Evolutionary conservation across 2,888 invertebrate species (phyloP), one percentile per base, ranked within the genome.

Genomic region (Unio pictorum): DNA sequence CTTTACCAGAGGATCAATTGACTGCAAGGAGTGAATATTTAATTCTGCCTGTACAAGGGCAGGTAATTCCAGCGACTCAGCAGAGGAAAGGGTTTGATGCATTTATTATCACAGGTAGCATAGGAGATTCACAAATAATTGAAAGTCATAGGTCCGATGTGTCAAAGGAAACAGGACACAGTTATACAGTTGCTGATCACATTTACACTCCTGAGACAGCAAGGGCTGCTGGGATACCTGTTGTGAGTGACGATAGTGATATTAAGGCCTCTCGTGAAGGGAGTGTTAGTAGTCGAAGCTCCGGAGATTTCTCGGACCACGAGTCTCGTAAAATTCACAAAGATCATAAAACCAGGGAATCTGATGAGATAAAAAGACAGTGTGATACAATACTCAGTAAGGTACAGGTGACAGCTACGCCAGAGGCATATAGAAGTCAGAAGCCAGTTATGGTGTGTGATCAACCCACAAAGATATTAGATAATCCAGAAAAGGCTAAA

Each of bases 251-350:
- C 0, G 74, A 73, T n/a, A 34, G 34, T 34, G 34, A 34, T 34
- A 34, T 34, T 34, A 69, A 75, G 61, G 71, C 75, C 2, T 85
- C 85, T 20, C 73, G 86, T 54, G 85, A 85, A 64, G 85, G 84
- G 56, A 85, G 85, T 65, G 79, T 86, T 11, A 83, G 84, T 71
- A 84, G 82, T 69, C 78, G 83, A 59, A 87, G 86, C 73, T 87
- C 87, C 1, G 85, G 87, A 17, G 87, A 88, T 55, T 85, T 83
- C 69, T 86, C 87, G 1, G 88, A 88, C 73, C 87, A 87, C 64
- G 88, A 88, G 73, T 85, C 86, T 18, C 84, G 84, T 67, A 88
- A 88, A 77, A 86, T 88, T 66, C 86, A 87, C 65, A 81, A 78
- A 59, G 88, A 88, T 68, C 86, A 87, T 75, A 86, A 86, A 74